phyloP scores from a whole-genome alignment of 2,113 vertebrate species.

The Ceuthmochares aereus region DNA sequence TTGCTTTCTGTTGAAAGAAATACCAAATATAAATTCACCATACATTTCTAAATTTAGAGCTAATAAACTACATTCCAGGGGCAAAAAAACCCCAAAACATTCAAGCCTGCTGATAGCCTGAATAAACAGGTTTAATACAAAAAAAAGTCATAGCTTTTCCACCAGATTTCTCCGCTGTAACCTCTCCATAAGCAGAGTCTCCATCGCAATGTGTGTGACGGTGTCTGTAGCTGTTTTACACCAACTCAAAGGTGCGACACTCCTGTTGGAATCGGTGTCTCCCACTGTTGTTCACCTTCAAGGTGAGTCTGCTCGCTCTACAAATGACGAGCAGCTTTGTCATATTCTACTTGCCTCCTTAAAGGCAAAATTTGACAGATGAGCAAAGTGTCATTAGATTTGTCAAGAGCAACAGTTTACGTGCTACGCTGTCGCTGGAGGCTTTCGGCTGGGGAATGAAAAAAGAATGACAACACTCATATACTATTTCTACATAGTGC shows the following conservation, averaged over 20 bases:
- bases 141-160: background rate
- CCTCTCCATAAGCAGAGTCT: background rate
- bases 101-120: background rate
- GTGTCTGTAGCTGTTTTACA: accelerated
- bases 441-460: background rate
- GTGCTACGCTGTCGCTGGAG: background rate
- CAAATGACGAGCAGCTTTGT: background rate
- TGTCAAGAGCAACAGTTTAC: background rate
- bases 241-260: background rate
- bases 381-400: background rate
- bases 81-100: background rate
- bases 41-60: background rate
- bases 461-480: background rate
- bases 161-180: background rate
- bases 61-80: background rate
- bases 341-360: background rate
- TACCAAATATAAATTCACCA: background rate
- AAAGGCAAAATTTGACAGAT: background rate
- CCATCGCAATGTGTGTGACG: background rate
- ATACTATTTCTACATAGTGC: background rate
- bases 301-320: background rate
- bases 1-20: background rate
- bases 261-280: too few relatives aligned
- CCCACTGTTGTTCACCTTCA: background rate
- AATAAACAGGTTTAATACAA: background rate